These are phyloP conservation scores for Mus minutoides DNA, from an alignment of 2,797 vertebrate species.

Conservation along the genomic window DNA sequence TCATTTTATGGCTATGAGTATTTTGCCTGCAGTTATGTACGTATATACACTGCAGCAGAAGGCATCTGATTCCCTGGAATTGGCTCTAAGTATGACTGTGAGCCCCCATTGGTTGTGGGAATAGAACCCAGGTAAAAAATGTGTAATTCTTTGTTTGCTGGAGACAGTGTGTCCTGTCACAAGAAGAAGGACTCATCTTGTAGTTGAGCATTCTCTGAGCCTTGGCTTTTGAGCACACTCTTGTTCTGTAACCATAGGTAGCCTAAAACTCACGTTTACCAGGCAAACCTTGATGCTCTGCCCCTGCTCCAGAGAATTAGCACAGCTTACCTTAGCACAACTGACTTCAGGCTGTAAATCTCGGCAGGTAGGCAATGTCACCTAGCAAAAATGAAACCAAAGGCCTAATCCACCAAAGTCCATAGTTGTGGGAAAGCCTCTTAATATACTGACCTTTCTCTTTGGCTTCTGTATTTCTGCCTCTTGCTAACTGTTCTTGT, in stretches of 20 bases:
- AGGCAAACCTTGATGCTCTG: background rate
- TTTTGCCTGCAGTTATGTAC: background rate
- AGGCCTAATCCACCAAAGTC: background rate
- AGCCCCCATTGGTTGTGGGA: background rate
- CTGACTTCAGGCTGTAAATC: background rate
- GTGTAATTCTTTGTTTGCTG: too few relatives aligned
- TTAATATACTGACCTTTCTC: background rate
- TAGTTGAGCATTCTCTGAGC: background rate
- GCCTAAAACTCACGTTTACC: background rate
- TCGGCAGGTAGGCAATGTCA: background rate
- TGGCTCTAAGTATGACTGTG: background rate
- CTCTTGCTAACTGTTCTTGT: background rate
- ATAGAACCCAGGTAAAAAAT: background rate
- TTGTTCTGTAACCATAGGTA: background rate
- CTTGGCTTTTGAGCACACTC: background rate
- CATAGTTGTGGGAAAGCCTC: background rate
- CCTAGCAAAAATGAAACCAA: background rate
- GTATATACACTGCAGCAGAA: background rate
- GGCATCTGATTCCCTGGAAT: background rate
- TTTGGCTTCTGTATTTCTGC: background rate
- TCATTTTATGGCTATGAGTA: background rate
- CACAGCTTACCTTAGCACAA: background rate
- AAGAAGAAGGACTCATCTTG: background rate
- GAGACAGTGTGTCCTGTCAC: background rate
- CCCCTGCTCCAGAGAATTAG: background rate